Evolutionary conservation across 2,113 vertebrate species (phyloP).

Genomic region (Nothoprocta perdicaria): DNA sequence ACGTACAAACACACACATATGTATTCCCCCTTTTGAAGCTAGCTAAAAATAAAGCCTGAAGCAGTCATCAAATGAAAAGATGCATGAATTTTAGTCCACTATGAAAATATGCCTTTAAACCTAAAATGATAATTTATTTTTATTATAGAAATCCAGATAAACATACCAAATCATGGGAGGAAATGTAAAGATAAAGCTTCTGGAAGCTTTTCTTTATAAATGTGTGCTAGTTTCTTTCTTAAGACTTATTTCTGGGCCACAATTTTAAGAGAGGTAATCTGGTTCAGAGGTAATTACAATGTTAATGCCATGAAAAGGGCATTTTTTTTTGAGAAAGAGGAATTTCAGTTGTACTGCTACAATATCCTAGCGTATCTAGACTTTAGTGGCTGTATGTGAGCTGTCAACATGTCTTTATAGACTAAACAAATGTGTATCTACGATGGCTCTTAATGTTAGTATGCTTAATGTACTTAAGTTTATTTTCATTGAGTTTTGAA

Average conservation of each 20-base stretch:
- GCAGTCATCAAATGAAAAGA: constrained; percentile 44
- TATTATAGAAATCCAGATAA: constrained; percentile 56
- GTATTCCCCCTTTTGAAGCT: constrained; percentile 17
- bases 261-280: constrained; percentile 14
- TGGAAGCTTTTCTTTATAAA: constrained; percentile 42
- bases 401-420: background rate
- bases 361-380: constrained; percentile 11
- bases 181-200: constrained; percentile 48
- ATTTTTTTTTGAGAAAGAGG: background rate
- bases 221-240: background rate
- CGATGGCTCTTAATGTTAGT: background rate
- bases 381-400: background rate
- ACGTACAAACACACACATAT: no score
- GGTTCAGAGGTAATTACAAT: background rate
- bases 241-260: constrained; percentile 31
- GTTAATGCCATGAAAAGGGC: constrained; percentile 9
- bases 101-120: constrained; percentile 39
- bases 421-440: background rate
- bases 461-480: background rate
- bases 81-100: constrained; percentile 63
- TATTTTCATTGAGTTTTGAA: background rate
- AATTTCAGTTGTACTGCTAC: constrained; percentile 2
- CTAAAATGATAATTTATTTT: constrained; percentile 54
- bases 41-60: constrained; percentile 47
- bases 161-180: constrained; percentile 51